Evolutionary conservation across 1,140 invertebrate species (phyloP), one percentile per base, ranked within the genome.

Genomic region (Notospermus geniculatus): DNA sequence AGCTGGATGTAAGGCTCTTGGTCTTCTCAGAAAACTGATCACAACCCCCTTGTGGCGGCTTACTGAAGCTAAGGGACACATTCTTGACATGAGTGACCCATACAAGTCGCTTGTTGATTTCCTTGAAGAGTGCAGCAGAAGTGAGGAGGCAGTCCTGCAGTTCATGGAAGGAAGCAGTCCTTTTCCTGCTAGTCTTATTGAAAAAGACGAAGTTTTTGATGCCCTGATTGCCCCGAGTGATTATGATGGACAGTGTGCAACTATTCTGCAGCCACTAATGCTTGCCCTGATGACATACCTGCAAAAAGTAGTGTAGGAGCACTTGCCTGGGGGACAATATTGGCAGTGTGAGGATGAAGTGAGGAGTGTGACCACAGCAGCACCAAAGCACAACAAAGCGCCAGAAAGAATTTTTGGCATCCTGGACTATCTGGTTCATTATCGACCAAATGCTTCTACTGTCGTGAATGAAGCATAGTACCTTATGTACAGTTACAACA

Each of bases 1-100:
- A 28, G 56, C 56, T 60, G 64, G 61, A 17, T 60, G 46, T 15
- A 66, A 66, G 55, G 63, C 64, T n/a, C 23, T 61, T 0, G 64
- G 67, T 30, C 46, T 67, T n/a, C 32, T 62, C 0, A 55, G 45
- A n/a, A 64, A 67, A 27, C 29, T 63, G 9, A 39, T 68, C 1
- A 63, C 65, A 27, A 0, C 55, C 0, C 67, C 60, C 15, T 23
- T 66, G 13, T 68, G 54, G 64, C 60, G 54, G 11, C 39, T 65
- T 15, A 52, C 30, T 23, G 60, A 66, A 59, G 55, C 32, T 11
- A 57, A 59, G 28, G 7, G 55, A 2, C 59, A 65, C 27, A 61
- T 61, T n/a, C 43, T 65, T 15, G 63, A 65, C 29, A 61, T 61
- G 41, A 56, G 39, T n/a, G 32, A 25, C 1, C 45, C 56, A 25